These are phyloP conservation scores for Sturnus vulgaris DNA, from an alignment of 2,113 vertebrate species.

Conservation along the genomic window DNA sequence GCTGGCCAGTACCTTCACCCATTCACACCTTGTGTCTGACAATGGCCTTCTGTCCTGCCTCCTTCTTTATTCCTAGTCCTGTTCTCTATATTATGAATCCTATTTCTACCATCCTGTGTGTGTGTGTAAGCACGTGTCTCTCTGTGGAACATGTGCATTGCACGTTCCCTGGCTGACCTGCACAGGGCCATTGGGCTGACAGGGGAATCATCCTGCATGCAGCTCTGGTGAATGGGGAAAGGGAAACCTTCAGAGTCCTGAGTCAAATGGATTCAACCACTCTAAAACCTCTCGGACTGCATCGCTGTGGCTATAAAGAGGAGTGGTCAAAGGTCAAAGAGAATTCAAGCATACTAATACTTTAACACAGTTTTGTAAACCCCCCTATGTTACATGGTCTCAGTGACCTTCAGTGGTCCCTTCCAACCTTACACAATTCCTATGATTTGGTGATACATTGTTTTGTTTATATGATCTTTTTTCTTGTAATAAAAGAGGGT, in stretches of 20 bases:
- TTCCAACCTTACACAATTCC: neutral
- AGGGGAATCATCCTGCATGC: neutral
- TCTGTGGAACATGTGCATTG: neutral
- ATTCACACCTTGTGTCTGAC: neutral
- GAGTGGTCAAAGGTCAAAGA: neutral
- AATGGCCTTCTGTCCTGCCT: neutral
- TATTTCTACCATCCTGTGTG: neutral
- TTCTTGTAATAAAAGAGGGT: neutral
- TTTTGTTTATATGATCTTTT: neutral
- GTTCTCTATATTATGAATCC: neutral
- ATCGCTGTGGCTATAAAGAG: neutral
- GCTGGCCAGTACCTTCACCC: neutral
- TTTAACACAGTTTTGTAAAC: neutral
- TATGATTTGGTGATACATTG: neutral
- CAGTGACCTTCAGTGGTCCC: neutral
- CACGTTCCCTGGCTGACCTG: too few relatives aligned
- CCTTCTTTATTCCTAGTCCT: neutral
- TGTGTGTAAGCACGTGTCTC: neutral
- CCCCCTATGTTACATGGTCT: too few relatives aligned
- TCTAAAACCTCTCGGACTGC: neutral
- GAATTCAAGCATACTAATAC: neutral
- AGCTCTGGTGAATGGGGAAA: neutral
- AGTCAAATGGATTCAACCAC: neutral
- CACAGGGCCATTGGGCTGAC: neutral
- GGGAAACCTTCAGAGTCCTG: fast-evolving